A percentile compares a stretch with the other conserved stretches of the same genome.
These are phyloP conservation scores for Zophobas atratus DNA, from an alignment of 1,140 invertebrate genomes.

Conservation along the genomic window DNA sequence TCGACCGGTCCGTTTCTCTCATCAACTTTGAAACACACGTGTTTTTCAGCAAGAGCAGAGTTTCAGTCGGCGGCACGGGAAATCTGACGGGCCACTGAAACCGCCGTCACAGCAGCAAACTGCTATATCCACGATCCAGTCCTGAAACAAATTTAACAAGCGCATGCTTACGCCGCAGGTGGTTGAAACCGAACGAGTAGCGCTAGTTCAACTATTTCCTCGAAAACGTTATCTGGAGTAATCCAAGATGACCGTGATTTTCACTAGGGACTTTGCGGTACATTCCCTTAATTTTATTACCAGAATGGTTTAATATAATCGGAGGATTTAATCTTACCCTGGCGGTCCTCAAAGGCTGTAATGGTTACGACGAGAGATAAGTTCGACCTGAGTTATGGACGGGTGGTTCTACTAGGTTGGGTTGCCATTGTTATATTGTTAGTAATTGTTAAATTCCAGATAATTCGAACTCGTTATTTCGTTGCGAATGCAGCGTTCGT, in stretches of 20 bases:
- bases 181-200: constrained; percentile 47
- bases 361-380: not conserved
- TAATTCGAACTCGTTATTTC: too few species aligned
- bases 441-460: too few species aligned
- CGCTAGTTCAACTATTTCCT: constrained; percentile 21
- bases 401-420: too few species aligned
- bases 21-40: not conserved
- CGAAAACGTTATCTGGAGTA: constrained; percentile 11
- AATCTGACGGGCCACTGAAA: constrained; percentile 37
- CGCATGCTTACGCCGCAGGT: constrained; percentile 52
- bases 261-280: not conserved
- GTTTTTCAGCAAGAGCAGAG: constrained; percentile 32
- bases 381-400: too few species aligned
- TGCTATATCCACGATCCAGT: constrained; percentile 7
- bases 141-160: constrained; percentile 43
- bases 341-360: not conserved
- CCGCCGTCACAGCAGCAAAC: constrained; percentile 20
- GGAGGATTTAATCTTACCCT: not conserved
- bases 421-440: too few species aligned
- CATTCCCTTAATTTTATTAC: not conserved
- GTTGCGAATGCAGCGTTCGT: too few species aligned
- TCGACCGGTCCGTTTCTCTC: not conserved
- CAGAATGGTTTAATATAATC: constrained; percentile 2
- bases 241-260: constrained; percentile 29
- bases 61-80: constrained; percentile 25